Conservation (phyloP, 2,113 vertebrate genomes). For the Gasterosteus nipponicus region DNA sequence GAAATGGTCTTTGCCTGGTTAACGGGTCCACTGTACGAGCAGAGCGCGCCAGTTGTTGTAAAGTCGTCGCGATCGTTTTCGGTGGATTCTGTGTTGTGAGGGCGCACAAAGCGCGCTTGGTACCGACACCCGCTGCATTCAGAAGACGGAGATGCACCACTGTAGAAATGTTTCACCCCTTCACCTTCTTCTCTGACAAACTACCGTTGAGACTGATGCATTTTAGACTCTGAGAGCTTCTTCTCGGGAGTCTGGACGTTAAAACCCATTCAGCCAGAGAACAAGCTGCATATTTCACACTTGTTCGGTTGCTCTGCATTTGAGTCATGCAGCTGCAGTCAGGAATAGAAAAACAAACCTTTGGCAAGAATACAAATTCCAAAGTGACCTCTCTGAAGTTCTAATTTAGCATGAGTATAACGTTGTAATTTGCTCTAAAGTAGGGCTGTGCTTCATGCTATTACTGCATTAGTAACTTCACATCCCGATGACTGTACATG, state of each 20-base stretch:
- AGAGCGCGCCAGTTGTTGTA: background rate
- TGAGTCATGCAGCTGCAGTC: constrained; percentile 36
- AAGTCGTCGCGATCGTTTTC: background rate
- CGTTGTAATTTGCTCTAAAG: background rate
- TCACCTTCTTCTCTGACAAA: background rate
- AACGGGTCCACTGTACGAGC: background rate
- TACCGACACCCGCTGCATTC: background rate
- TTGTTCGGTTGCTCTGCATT: constrained; percentile 17
- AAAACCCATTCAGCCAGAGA: constrained; percentile 29
- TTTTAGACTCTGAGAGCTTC: constrained; percentile 10
- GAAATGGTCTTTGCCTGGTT: background rate
- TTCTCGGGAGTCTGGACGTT: constrained; percentile 7
- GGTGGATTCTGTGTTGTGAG: background rate
- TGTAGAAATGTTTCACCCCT: background rate
- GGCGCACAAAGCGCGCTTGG: background rate
- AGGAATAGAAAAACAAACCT: background rate
- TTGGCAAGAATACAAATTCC: background rate
- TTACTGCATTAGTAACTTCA: background rate
- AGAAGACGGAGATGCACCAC: background rate
- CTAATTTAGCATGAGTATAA: background rate
- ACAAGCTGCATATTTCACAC: constrained; percentile 40
- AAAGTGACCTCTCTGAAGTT: background rate
- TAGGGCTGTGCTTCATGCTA: background rate
- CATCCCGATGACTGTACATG: background rate
- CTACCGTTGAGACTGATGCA: background rate